Percentiles rank a stretch among this genome's conserved stretches.
phyloP scores from a whole-genome alignment of 64 coral and sea anemone genomes.

The Montipora cactus region DNA sequence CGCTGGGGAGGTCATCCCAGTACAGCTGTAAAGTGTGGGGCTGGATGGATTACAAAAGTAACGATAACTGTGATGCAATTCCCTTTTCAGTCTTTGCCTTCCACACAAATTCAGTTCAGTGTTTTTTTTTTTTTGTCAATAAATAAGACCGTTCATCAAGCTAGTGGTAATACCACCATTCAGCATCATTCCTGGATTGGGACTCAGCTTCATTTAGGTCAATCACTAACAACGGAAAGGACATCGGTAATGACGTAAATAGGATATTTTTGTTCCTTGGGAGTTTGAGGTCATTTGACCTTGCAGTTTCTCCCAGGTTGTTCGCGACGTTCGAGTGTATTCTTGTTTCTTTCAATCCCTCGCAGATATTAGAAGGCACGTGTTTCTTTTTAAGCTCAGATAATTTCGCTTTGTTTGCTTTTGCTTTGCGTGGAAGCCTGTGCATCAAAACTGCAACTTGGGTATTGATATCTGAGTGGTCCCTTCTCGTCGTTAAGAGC shows the following conservation, averaged over 20 bases:
- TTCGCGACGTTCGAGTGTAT: constrained; percentile 4
- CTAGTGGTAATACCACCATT: background rate
- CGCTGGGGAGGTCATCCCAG: background rate
- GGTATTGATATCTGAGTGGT: constrained; percentile 3
- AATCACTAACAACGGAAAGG: background rate
- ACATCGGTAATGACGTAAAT: constrained; percentile 9
- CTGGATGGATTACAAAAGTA: background rate
- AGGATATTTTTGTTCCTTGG: constrained; percentile 18
- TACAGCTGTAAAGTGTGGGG: background rate
- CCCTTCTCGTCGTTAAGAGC: background rate
- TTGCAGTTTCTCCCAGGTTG: background rate
- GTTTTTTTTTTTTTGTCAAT: background rate
- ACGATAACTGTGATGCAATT: background rate
- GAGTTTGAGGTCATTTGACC: constrained; percentile 36
- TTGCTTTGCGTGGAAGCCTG: background rate
- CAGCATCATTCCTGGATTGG: background rate
- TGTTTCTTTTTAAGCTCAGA: constrained; percentile 2
- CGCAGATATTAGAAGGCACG: background rate
- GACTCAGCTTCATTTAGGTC: background rate
- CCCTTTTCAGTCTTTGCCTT: background rate
- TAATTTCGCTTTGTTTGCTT: constrained; percentile 31
- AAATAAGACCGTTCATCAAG: background rate
- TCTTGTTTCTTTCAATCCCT: constrained; percentile 11
- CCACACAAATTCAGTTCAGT: background rate
- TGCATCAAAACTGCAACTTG: background rate